Evolutionary conservation across 2,888 invertebrate species (phyloP), one percentile per base, ranked within the genome.

Genomic region (Lepidochitona cinerea): DNA sequence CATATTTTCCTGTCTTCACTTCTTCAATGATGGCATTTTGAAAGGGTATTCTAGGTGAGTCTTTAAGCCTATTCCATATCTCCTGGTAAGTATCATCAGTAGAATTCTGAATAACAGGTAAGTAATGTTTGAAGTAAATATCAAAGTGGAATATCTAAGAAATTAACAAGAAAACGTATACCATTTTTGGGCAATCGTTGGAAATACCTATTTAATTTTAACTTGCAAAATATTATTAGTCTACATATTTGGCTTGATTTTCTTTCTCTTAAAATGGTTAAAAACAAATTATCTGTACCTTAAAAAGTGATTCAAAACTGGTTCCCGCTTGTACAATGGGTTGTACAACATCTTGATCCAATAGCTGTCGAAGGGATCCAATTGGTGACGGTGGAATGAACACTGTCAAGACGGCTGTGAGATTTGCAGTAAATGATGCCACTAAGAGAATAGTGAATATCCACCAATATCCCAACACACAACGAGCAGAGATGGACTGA

Each of bases 381-480:
- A 83, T 78, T 52, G 81, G 80, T 26, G 72, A 76, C 49, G 71
- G 75, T 9, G 79, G 75, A 3, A 81, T 74, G 26, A 79, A 75
- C 33, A 82, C 79, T 1, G 82, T 83, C n/a, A 83, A 81, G 36
- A 79, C 78, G 37, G 81, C 83, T 5, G 80, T 79, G 66, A 83
- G 77, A 68, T 82, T 81, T 41, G 83, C 83, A 1, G 83, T 83
- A 75, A 81, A 83, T 36, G 79, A 76, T 29, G 82, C 77, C 3
- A 76, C 75, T 53, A 83, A 76, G 9, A 83, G 72, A 29, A 83
- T 82, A 53, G 79, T 78, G 75, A 79, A 81, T 41, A 82, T 41
- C 83, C 83, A 83, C 81, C 81, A 81, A 68, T 77, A 77, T 7
- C 77, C 81, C 65, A 83, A 70, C n/a, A 83, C 67, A 26, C 75